Base-by-base conservation (phyloP, 2,113 vertebrate genomes). In the Alethe diademata region DNA sequence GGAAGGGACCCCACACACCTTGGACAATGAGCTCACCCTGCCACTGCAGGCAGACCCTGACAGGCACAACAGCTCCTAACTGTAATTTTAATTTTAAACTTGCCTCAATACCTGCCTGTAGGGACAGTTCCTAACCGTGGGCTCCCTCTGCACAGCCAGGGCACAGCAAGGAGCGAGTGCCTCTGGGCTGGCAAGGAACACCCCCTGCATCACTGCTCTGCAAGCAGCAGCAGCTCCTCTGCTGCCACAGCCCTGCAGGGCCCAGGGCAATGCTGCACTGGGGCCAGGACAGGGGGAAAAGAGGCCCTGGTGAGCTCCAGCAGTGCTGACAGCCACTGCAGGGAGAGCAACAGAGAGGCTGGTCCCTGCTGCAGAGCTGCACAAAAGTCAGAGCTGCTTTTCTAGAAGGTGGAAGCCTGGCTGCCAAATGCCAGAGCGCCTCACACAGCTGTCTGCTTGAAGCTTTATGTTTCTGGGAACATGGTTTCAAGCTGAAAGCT, bases 61-160 rank as follows among this genome's bases (percentile, higher is more conserved):
- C 45, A 38, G 56, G 22, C 6, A 9, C 47, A 51, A 40, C 42
- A 50, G 64, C 60, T 74, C 36, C 13, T 14, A 40, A 40, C 40
- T 40, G 40, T 13, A 40, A 40, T 40, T 40, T 40, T 40, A 2
- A 47, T 22, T 83, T 36, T 15, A 40, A 79, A 58, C n/a, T 40
- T 40, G 40, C 40, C 40, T 51, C 40, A 13, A 0, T 7, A 43
- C 2, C 78, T 57, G 50, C 58, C 35, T 26, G 2, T 0, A n/a
- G 48, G 20, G 6, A 33, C 15, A 8, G 3, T 4, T 71, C 42
- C 6, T 7, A 45, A 24, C 14, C 0, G 0, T 2, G 36, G 62
- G 67, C 22, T 86, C 54, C 60, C 73, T n/a, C 31, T 26, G 76
- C 78, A 61, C 60, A n/a, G 88, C 40, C 47, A 18, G 33, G 57